A percentile compares a stretch with the other conserved stretches of the same genome.
Evolutionary conservation across 2,113 vertebrate genomes (phyloP).

Genomic region (Prunella fulvescens): DNA sequence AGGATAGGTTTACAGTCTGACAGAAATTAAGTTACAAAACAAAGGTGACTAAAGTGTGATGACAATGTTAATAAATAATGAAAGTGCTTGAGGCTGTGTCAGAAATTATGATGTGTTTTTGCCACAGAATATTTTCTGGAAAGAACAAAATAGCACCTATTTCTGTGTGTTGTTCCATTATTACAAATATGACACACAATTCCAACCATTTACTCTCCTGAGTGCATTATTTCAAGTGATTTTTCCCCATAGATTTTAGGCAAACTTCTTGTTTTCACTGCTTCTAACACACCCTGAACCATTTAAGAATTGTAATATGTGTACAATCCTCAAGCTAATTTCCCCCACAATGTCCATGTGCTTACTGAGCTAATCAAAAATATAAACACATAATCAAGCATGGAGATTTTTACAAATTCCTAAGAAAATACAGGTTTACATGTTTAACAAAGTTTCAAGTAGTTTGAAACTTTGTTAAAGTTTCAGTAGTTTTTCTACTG

Average conservation of each 20-base stretch:
- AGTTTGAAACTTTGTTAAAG: too few species aligned
- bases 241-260: background rate
- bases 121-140: background rate
- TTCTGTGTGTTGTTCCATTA: background rate
- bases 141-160: background rate
- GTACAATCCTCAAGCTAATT: background rate
- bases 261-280: background rate
- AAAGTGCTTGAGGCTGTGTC: rapidly evolving
- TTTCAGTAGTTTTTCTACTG: too few species aligned
- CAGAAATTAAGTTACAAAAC: background rate
- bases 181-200: background rate
- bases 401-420: background rate
- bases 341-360: rapidly evolving
- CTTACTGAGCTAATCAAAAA: background rate
- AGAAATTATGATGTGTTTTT: background rate
- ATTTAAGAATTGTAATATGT: background rate
- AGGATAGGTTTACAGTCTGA: background rate
- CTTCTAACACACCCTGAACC: background rate
- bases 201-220: background rate
- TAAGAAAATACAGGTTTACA: background rate
- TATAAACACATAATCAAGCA: background rate
- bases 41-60: background rate
- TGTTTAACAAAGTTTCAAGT: too few species aligned
- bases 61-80: background rate
- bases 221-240: background rate